Base-by-base conservation (phyloP, 2,113 vertebrate genomes). In the Ictidomys tridecemlineatus region DNA sequence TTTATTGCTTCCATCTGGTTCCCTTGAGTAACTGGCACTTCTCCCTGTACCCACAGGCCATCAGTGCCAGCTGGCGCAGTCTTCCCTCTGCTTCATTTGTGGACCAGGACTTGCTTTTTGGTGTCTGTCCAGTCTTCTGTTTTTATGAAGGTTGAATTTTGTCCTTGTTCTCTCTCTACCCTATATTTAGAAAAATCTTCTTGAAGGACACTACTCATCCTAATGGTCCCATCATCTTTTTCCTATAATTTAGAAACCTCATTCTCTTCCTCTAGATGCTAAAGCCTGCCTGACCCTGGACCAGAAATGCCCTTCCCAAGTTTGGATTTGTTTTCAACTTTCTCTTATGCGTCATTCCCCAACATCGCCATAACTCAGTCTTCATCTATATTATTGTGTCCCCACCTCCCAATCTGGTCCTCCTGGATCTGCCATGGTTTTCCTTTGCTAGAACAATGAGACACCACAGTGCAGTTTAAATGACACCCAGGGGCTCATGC, bases 161-260 rank as follows among this genome's bases (percentile, higher is more conserved):
- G 12, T 90, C 67, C 22, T n/a, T 76, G 22, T 0, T 89, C 42
- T 94, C 96, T 51, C 24, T 95, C 17, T 24, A 20, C 24, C 3
- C 79, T 91, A 39, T 32, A 8, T 65, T 95, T 93, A 63, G 58
- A 82, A 87, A 87, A 24, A 72, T 42, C 53, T 61, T 92, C 70
- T 76, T 74, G 28, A 84, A 93, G 48, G n/a, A 79, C 24, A 51
- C 11, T 61, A 1, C 0, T 78, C 28, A 79, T 63, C 42, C 8
- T 76, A 4, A 51, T 70, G 39, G 45, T 58, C 4, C 9, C 5
- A 65, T 74, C 18, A 39, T 32, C 42, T 45, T 72, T 28, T 56
- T 39, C 8, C 45, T 58, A 0, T 61, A 70, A 26, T 14, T 61
- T 69, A 79, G 80, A 80, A 61, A 32, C 1, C 10, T 89, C 17